Conservation (phyloP, 2,888 invertebrate species). For the Acronicta psi region DNA sequence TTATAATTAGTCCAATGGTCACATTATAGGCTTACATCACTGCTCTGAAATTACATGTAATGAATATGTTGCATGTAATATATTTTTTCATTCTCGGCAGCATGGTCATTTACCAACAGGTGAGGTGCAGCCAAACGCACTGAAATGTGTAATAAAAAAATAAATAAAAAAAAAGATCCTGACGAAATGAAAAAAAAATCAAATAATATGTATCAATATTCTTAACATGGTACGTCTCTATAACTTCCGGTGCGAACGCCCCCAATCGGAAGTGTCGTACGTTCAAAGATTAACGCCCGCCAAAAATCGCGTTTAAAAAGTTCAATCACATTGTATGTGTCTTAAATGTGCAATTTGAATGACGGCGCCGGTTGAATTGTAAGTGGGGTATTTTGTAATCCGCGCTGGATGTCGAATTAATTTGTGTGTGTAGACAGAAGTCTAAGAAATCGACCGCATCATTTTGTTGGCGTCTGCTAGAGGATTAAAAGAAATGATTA, state of each 20-base stretch:
- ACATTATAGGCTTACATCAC: too few relatives aligned
- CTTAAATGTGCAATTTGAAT: slow-evolving; percentile 52
- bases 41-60: too few relatives aligned
- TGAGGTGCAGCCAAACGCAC: too few relatives aligned
- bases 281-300: slow-evolving; percentile 60
- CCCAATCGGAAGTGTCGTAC: slow-evolving; percentile 65
- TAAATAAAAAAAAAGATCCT: too few relatives aligned
- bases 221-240: slow-evolving; percentile 46
- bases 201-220: slow-evolving; percentile 53
- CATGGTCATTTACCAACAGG: too few relatives aligned
- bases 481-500: not conserved
- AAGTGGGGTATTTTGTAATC: slow-evolving; percentile 35
- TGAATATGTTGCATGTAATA: too few relatives aligned
- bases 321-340: slow-evolving; percentile 58
- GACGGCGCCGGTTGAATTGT: slow-evolving; percentile 25
- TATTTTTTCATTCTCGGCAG: too few relatives aligned
- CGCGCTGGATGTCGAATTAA: slow-evolving; percentile 14
- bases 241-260: slow-evolving; percentile 62
- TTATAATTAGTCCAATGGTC: too few relatives aligned
- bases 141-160: too few relatives aligned
- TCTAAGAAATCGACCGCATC: slow-evolving; percentile 9
- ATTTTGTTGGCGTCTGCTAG: not conserved
- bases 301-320: slow-evolving; percentile 59
- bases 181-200: slow-evolving; percentile 28
- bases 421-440: slow-evolving; percentile 17